phyloP scores from a whole-genome alignment of 2,888 invertebrate species.

The Erebia ligea region DNA sequence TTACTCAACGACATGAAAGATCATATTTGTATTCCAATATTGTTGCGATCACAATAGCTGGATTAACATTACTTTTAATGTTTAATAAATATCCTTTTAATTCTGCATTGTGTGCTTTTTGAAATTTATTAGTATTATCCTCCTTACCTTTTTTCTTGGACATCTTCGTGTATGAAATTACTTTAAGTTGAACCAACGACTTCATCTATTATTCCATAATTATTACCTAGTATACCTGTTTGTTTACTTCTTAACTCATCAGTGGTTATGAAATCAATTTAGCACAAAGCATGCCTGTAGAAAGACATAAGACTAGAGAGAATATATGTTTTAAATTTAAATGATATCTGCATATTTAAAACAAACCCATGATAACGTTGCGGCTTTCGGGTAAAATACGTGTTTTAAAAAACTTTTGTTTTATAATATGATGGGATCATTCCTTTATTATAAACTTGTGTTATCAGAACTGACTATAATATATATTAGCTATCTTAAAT shows the following conservation, averaged over 20 bases:
- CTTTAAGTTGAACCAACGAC: not conserved
- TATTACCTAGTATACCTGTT: not conserved
- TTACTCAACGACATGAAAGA: constrained; percentile 32
- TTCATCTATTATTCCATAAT: not conserved
- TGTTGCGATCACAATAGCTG: constrained; percentile 39
- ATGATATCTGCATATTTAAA: no score
- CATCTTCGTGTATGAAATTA: constrained; percentile 1
- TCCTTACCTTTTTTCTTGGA: constrained; percentile 22
- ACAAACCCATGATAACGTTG: no score
- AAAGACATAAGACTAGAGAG: no score
- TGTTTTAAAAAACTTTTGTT: no score
- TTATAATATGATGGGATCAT: no score
- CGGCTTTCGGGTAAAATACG: no score
- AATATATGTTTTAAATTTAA: no score
- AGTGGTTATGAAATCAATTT: no score
- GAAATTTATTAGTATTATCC: constrained; percentile 28
- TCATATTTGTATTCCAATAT: constrained; percentile 52
- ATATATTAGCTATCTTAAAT: not conserved
- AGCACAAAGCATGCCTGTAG: no score
- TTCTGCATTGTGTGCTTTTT: constrained; percentile 29
- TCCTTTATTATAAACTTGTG: no score
- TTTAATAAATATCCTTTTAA: constrained; percentile 39
- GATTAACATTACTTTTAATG: constrained; percentile 46
- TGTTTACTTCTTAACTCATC: no score
- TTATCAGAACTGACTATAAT: no score